Conservation (phyloP, 2,888 invertebrate species). For the Lithosia quadra region DNA sequence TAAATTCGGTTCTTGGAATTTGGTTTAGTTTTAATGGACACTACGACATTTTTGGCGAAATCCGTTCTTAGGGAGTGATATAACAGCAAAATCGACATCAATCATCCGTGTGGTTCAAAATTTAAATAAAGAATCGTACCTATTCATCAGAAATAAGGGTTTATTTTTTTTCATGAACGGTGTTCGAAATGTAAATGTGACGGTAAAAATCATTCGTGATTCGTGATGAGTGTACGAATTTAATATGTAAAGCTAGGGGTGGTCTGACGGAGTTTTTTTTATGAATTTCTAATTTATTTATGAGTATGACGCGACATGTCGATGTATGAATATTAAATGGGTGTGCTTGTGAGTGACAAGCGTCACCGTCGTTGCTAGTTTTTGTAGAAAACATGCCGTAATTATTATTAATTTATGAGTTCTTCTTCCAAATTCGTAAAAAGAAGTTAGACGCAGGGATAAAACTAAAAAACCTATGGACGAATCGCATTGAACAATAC, state of each 20-base stretch:
- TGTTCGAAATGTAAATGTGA: constrained; percentile 33
- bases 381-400: constrained; percentile 40
- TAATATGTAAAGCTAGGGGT: constrained; percentile 63
- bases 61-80: too few species aligned
- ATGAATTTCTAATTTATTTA: constrained; percentile 79
- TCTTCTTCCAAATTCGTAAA: neutral
- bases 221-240: constrained; percentile 68
- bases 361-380: constrained; percentile 49
- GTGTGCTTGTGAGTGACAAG: constrained; percentile 55
- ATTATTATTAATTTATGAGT: constrained; percentile 36
- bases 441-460: neutral
- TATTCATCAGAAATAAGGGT: constrained; percentile 32
- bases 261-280: constrained; percentile 64
- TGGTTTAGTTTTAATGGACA: too few species aligned
- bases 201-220: constrained; percentile 54
- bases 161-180: constrained; percentile 20
- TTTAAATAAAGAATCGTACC: constrained; percentile 23
- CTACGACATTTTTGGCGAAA: too few species aligned
- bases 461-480: too few species aligned
- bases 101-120: constrained; percentile 16
- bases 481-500: too few species aligned
- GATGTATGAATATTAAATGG: constrained; percentile 77
- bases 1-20: too few species aligned
- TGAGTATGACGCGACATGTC: constrained; percentile 71
- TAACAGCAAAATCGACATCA: neutral